These are phyloP conservation scores for Periophthalmodon schlosseri DNA, from an alignment of 2,113 vertebrate species.

Conservation along the genomic window DNA sequence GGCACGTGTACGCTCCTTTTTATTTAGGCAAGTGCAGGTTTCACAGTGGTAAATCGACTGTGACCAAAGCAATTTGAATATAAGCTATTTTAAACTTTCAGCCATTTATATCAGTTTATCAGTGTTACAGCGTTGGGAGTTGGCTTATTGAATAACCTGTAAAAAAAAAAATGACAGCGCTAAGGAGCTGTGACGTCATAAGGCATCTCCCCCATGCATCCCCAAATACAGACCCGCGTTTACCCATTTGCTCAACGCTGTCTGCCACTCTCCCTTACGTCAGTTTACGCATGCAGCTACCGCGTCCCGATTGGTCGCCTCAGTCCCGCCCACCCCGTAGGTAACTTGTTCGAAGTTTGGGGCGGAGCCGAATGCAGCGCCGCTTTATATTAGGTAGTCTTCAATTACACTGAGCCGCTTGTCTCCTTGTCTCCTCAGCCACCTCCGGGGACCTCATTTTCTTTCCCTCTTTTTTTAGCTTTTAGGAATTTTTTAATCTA, in stretches of 20 bases:
- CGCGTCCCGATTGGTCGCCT: slow-evolving; percentile 53
- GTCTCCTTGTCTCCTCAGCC: slow-evolving; percentile 44
- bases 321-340: slow-evolving; percentile 40
- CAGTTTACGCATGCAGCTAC: slow-evolving; percentile 30
- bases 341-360: slow-evolving; percentile 49
- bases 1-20: no score
- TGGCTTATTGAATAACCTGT: neutral
- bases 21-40: no score
- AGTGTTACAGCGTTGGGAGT: no score
- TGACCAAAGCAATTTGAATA: neutral
- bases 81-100: neutral
- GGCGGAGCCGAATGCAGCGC: slow-evolving; percentile 58
- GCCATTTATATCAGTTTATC: neutral
- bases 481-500: slow-evolving; percentile 17
- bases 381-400: slow-evolving; percentile 70
- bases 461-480: neutral
- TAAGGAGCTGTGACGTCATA: neutral
- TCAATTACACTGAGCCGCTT: slow-evolving; percentile 47
- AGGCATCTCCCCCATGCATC: neutral
- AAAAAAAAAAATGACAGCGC: neutral
- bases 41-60: neutral
- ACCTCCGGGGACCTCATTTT: neutral
- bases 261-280: slow-evolving; percentile 39
- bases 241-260: neutral
- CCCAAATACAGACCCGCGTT: slow-evolving; percentile 1